A percentile compares a stretch with the other conserved stretches of the same genome.
phyloP scores from a whole-genome alignment of 2,888 invertebrate species.

The Idaea aversata region DNA sequence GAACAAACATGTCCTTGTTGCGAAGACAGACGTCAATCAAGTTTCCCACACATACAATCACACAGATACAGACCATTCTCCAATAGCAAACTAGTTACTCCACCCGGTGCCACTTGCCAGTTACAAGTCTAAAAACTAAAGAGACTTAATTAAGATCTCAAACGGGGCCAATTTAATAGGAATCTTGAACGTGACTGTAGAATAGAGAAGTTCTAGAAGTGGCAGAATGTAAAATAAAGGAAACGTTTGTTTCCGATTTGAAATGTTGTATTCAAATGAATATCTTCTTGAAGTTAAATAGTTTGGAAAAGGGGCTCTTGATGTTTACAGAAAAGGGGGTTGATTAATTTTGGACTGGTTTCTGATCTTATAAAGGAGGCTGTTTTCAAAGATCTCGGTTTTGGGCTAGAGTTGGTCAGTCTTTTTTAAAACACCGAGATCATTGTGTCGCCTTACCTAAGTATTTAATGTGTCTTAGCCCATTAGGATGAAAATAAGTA shows the following conservation, averaged over 20 bases:
- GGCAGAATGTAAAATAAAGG: slow-evolving; percentile 11
- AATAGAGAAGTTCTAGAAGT: slow-evolving; percentile 54
- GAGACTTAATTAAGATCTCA: slow-evolving; percentile 74
- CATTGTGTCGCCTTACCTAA: too few relatives aligned
- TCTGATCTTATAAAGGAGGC: too few relatives aligned
- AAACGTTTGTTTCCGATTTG: background rate
- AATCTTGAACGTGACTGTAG: slow-evolving; percentile 60
- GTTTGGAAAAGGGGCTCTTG: background rate
- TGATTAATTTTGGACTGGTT: background rate
- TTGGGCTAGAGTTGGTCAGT: too few relatives aligned
- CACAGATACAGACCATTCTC: background rate
- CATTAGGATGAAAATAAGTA: too few relatives aligned
- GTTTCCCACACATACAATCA: background rate
- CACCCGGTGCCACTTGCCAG: slow-evolving; percentile 37
- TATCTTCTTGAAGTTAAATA: background rate
- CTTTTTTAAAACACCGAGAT: too few relatives aligned
- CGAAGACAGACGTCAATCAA: background rate
- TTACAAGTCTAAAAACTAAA: slow-evolving; percentile 65
- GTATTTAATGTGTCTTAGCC: too few relatives aligned
- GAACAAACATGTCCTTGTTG: background rate
- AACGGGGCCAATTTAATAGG: slow-evolving; percentile 74
- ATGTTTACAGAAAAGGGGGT: background rate
- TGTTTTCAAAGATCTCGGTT: too few relatives aligned
- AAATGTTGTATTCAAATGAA: background rate
- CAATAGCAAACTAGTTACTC: background rate